These are phyloP conservation scores for Urocyon cinereoargenteus DNA, from an alignment of 2,797 vertebrate species.

Conservation along the genomic window DNA sequence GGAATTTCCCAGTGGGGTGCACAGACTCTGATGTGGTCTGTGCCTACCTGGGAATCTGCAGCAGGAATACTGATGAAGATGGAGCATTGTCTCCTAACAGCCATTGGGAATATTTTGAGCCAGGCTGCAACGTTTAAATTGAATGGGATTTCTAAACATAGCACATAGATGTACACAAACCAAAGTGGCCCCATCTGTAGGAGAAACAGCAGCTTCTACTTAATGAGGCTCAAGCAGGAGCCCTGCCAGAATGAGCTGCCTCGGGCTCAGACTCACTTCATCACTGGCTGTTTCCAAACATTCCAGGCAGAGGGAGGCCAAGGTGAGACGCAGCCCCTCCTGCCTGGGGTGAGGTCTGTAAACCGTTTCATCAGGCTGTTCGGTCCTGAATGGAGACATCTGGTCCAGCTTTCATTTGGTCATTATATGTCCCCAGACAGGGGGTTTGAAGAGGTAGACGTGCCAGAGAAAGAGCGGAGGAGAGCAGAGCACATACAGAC, in stretches of 20 bases:
- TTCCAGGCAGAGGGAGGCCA: not conserved
- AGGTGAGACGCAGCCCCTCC: not conserved
- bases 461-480: not conserved
- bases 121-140: not conserved
- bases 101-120: not conserved
- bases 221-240: too few relatives aligned
- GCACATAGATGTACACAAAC: not conserved
- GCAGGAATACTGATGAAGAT: not conserved
- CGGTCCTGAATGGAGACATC: not conserved
- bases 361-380: not conserved
- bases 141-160: not conserved
- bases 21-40: not conserved
- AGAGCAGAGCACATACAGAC: not conserved
- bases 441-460: not conserved
- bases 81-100: too few relatives aligned
- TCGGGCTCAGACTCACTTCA: rapidly evolving
- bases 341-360: not conserved
- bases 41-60: too few relatives aligned
- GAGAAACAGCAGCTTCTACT: not conserved
- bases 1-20: rapidly evolving
- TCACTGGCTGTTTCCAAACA: rapidly evolving
- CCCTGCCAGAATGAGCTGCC: not conserved
- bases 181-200: not conserved
- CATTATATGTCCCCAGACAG: not conserved
- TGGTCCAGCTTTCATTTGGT: not conserved